phyloP scores from a whole-genome alignment of 2,113 vertebrate genomes.

The Phoenicopterus ruber region DNA sequence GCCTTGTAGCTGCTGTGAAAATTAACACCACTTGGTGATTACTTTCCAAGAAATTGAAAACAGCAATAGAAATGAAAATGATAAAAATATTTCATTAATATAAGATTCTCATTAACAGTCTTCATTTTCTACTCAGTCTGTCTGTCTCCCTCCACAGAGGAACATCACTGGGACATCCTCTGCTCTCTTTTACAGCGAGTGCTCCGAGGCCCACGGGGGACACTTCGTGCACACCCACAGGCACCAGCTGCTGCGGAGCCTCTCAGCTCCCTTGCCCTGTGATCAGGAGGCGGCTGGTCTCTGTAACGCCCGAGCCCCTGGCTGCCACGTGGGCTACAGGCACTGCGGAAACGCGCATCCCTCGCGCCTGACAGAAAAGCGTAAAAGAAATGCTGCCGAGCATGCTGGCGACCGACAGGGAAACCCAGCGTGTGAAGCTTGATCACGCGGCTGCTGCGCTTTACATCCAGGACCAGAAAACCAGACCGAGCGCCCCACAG shows the following conservation, averaged over 20 bases:
- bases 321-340: background rate
- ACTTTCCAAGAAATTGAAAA: background rate
- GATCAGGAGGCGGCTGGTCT: background rate
- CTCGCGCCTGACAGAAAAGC: background rate
- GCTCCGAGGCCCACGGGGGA: background rate
- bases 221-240: background rate
- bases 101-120: background rate
- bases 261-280: accelerated
- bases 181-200: background rate
- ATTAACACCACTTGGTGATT: background rate
- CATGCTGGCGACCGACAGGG: accelerated
- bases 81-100: background rate
- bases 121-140: background rate
- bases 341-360: accelerated
- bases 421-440: background rate
- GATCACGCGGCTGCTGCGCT: background rate
- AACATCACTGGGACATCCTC: background rate
- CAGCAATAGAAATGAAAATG: background rate
- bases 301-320: accelerated
- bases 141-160: background rate
- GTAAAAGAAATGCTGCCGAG: background rate
- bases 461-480: background rate
- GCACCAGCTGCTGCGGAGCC: background rate
- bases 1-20: background rate
- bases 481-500: background rate